A percentile compares a stretch with the other conserved stretches of the same genome.
phyloP scores from a whole-genome alignment of 2,797 vertebrate genomes.

The Danio kyathit region DNA sequence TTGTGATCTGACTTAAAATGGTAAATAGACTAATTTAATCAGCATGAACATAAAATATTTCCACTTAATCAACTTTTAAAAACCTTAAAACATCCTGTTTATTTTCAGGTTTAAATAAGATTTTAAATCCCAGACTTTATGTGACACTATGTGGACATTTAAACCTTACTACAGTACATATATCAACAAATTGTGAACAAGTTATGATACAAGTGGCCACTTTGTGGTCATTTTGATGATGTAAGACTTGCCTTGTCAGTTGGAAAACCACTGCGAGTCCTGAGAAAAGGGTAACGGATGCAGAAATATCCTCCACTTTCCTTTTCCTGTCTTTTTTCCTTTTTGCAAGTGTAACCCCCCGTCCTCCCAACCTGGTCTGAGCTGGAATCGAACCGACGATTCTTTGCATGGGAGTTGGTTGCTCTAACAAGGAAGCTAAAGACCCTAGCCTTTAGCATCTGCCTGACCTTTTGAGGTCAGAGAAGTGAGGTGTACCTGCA shows the following conservation, averaged over 20 bases:
- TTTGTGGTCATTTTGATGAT: conserved; percentile 31
- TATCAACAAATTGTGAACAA: not conserved
- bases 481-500: no score
- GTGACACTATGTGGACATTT: conserved; percentile 31
- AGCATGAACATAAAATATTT: not conserved
- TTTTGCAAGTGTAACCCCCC: no score
- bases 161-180: not conserved
- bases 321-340: conserved; percentile 16
- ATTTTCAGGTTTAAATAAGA: conserved; percentile 8
- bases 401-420: no score
- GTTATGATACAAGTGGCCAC: not conserved
- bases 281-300: conserved; percentile 38
- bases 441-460: no score
- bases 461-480: no score
- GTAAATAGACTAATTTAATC: not conserved
- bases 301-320: conserved; percentile 21
- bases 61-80: no score
- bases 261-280: conserved; percentile 40
- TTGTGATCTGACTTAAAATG: conserved; percentile 6
- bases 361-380: no score
- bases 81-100: not conserved
- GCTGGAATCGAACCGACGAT: no score
- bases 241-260: conserved; percentile 45
- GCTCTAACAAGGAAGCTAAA: no score
- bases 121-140: conserved; percentile 10